Evolutionary conservation across 1,140 invertebrate species (phyloP).

Genomic region (Aphelinus certus): DNA sequence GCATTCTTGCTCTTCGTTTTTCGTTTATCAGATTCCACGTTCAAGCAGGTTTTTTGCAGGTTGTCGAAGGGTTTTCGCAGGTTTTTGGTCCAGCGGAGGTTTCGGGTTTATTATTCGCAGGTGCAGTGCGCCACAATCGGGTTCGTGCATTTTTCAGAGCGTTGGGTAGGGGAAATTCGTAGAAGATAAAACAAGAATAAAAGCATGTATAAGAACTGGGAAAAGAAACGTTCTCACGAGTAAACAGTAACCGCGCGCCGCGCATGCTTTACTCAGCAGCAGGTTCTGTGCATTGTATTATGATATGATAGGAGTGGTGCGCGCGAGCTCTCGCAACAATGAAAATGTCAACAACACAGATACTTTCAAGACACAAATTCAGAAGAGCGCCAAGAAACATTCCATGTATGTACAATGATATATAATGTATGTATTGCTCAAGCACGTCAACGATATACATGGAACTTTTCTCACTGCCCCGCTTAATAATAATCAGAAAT

Average conservation of each 20-base stretch:
- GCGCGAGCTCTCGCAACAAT: slow-evolving; percentile 7
- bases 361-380: slow-evolving; percentile 14
- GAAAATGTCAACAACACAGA: slow-evolving; percentile 9
- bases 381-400: slow-evolving; percentile 22
- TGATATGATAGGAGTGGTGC: slow-evolving; percentile 37
- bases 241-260: slow-evolving; percentile 66
- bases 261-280: slow-evolving; percentile 71
- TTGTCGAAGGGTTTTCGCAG: slow-evolving; percentile 24
- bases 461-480: slow-evolving; percentile 9
- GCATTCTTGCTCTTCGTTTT: slow-evolving; percentile 82
- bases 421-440: slow-evolving; percentile 22
- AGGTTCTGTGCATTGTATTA: slow-evolving; percentile 31
- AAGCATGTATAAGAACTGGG: slow-evolving; percentile 79
- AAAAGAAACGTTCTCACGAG: slow-evolving; percentile 80
- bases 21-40: too few species aligned
- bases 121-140: too few species aligned
- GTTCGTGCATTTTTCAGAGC: not conserved
- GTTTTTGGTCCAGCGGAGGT: not conserved
- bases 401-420: slow-evolving; percentile 31
- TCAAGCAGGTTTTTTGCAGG: slow-evolving; percentile 12
- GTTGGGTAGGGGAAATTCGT: slow-evolving; percentile 47
- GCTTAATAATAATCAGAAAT: not conserved
- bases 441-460: not conserved
- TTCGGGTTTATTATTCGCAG: too few species aligned
- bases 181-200: slow-evolving; percentile 72